Base-by-base conservation (phyloP, 64 coral and sea anemone genomes). In the Catalaphyllia jardinei region DNA sequence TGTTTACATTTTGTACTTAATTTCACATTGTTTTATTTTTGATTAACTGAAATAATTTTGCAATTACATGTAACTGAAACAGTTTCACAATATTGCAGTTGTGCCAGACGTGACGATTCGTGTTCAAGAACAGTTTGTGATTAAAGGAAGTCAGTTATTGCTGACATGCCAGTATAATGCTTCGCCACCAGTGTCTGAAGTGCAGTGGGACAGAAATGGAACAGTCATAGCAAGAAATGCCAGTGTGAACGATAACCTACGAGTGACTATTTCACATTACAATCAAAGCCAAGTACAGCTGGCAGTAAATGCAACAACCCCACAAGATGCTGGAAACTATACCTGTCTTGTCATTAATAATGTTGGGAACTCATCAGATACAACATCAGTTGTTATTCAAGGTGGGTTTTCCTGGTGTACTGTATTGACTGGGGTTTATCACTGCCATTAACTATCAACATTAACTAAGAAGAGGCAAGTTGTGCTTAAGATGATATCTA, bases 141-240 rank as follows among this genome's bases (percentile, higher is more conserved):
- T 18, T 24, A 12, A 24, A 71, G 81, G 81, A 67, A 52, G 50
- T 29, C 22, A 69, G 1, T 17, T 85, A 46, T 35, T 28, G 63
- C 22, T 85, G 81, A 85, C 63, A 14, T 85, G 81, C 20, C 81
- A 27, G 10, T 85, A 85, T 35, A 85, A 71, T n/a, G 22, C 81
- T 28, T 85, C 31, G 14, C 81, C 81, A 6, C 31, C 22, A 4
- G 35, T 25, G 42, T 85, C 81, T 50, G 62, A 85, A 69, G 81
- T 85, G 20, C 33, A 29, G 20, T 85, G 81, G 81, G 10, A 28
- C 28, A 85, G 71, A 29, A 15, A 85, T 85, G 81, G 81, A 18
- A 4, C 0, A 14, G 35, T 71, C 10, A 71, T 85, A 71, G 38
- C 81, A 14, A 49, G 20, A 71, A 85, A 85, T 85, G 62, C 5